Conservation (phyloP, 2,797 vertebrate genomes). For the Sternotherus odoratus region DNA sequence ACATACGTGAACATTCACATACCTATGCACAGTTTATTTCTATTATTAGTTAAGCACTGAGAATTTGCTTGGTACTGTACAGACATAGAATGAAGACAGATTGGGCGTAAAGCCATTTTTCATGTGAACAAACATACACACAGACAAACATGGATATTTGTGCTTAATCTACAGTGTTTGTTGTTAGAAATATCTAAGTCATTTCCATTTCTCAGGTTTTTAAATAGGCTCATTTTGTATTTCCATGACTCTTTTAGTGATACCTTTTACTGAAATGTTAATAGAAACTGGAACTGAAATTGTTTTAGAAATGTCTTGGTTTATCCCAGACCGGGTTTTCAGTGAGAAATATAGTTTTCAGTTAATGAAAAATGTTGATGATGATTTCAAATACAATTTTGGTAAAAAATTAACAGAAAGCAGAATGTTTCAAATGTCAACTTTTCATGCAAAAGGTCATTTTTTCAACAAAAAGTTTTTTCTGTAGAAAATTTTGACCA, state of each 20-base stretch:
- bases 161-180: conserved; percentile 38
- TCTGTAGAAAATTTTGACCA: not conserved
- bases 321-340: conserved; percentile 29
- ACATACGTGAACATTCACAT: conserved; percentile 29
- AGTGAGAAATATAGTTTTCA: conserved; percentile 1
- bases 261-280: conserved; percentile 37
- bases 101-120: conserved; percentile 46
- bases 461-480: not conserved
- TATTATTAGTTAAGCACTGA: conserved; percentile 52
- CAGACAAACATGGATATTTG: conserved; percentile 60
- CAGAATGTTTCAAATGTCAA: not conserved
- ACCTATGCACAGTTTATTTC: conserved; percentile 60
- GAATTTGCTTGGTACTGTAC: conserved; percentile 52
- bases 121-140: conserved; percentile 4
- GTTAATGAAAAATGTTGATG: conserved; percentile 6
- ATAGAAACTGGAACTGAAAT: conserved; percentile 56
- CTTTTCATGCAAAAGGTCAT: not conserved
- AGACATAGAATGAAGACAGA: conserved; percentile 37
- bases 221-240: conserved; percentile 8
- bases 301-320: conserved; percentile 35
- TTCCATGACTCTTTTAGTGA: conserved; percentile 57
- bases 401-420: not conserved
- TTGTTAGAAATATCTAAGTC: conserved; percentile 58
- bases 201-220: conserved; percentile 65
- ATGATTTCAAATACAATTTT: not conserved